phyloP scores from a whole-genome alignment of 1,140 invertebrate genomes.

The Drosophila carrolli region DNA sequence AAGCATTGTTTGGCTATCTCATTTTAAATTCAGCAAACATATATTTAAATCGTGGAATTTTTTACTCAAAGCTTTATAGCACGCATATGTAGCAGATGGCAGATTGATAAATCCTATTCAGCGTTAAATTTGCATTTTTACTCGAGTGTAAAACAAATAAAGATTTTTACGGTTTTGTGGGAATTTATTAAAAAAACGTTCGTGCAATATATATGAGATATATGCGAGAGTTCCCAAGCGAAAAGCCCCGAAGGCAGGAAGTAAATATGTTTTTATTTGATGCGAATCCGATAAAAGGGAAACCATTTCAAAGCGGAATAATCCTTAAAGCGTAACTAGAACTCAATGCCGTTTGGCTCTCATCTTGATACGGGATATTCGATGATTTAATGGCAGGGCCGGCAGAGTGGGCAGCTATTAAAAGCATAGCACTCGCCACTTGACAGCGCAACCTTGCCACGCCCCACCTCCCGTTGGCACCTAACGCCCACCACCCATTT shows the following conservation, averaged over 20 bases:
- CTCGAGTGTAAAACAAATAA: conserved; percentile 37
- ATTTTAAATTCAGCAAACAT: background rate
- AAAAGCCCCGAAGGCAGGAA: conserved; percentile 7
- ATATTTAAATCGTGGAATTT: background rate
- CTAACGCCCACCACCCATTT: conserved; percentile 15
- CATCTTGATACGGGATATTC: conserved; percentile 30
- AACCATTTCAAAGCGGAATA: conserved; percentile 20
- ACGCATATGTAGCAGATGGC: conserved; percentile 15
- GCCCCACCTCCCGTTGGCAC: conserved; percentile 17
- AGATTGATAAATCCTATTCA: conserved; percentile 45
- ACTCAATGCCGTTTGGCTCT: conserved; percentile 26
- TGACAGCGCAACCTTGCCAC: conserved; percentile 50
- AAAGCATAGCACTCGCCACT: conserved; percentile 46
- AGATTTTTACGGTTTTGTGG: conserved; percentile 22
- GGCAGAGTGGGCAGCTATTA: conserved; percentile 45
- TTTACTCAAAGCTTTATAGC: background rate
- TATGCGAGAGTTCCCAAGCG: conserved; percentile 3
- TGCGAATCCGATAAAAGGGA: conserved; percentile 5
- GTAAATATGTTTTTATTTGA: conserved; percentile 21
- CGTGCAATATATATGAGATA: conserved; percentile 18
- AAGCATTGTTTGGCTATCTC: too few relatives aligned
- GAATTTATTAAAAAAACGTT: conserved; percentile 32
- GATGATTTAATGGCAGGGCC: conserved; percentile 50
- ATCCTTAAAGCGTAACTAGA: conserved; percentile 29
- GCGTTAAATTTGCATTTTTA: conserved; percentile 34